These are phyloP conservation scores for Pseudomyrmex flavicornis DNA, from an alignment of 1,140 invertebrate species.

Conservation along the genomic window DNA sequence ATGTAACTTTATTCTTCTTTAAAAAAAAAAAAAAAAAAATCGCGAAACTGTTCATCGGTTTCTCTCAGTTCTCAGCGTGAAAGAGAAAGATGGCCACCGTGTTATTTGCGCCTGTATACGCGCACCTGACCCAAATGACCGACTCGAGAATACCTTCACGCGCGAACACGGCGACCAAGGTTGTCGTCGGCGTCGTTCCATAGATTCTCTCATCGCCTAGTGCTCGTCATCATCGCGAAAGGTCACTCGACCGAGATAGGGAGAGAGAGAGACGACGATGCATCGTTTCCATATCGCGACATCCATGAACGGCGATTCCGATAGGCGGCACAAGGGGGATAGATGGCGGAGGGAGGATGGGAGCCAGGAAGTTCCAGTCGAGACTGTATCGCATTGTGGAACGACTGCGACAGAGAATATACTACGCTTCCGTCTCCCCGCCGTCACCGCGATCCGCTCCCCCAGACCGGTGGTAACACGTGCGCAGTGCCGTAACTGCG, in stretches of 20 bases:
- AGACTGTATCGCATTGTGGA: conserved; percentile 44
- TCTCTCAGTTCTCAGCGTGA: neutral
- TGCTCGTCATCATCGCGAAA: conserved; percentile 41
- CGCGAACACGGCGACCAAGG: conserved; percentile 67
- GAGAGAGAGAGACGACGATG: conserved; percentile 5
- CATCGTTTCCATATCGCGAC: conserved; percentile 50
- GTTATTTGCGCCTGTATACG: conserved; percentile 34
- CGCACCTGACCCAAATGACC: conserved; percentile 69
- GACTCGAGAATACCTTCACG: conserved; percentile 60
- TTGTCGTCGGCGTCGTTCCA: conserved; percentile 39
- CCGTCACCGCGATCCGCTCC: neutral
- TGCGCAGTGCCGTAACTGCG: conserved; percentile 44
- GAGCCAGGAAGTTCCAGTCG: conserved; percentile 55
- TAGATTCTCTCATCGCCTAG: conserved; percentile 40
- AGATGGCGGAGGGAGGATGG: neutral
- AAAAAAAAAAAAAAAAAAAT: neutral
- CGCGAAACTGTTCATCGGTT: neutral
- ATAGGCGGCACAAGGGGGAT: neutral
- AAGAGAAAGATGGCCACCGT: conserved; percentile 22
- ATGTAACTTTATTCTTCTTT: neutral
- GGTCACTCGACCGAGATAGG: conserved; percentile 47
- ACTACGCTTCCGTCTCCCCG: conserved; percentile 32
- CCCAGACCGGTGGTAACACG: conserved; percentile 31
- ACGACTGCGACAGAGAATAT: conserved; percentile 43
- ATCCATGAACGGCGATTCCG: conserved; percentile 43